phyloP scores from a whole-genome alignment of 2,113 vertebrate species.

The Marcusenius ussheri region DNA sequence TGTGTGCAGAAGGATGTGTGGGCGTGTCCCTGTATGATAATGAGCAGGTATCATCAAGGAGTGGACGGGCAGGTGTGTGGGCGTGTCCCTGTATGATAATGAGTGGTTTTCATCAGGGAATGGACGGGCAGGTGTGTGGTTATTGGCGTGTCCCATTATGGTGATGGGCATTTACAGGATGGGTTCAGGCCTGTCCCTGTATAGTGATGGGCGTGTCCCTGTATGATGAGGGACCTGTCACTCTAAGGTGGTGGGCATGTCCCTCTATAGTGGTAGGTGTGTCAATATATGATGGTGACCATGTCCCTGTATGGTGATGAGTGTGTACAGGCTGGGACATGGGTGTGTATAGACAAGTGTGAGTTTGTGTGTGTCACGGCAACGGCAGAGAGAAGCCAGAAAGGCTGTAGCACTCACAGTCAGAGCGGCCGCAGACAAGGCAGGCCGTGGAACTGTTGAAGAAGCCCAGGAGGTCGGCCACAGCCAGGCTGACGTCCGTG shows the following conservation, averaged over 20 bases:
- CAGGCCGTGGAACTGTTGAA: conserved; percentile 94
- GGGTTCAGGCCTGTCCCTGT: background rate
- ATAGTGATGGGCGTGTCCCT: background rate
- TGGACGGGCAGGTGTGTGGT: background rate
- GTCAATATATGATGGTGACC: background rate
- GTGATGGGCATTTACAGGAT: background rate
- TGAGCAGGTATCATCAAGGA: background rate
- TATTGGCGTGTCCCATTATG: background rate
- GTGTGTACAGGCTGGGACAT: background rate
- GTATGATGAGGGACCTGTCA: background rate
- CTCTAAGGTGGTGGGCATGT: background rate
- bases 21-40: background rate
- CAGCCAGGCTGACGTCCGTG: conserved; percentile 88
- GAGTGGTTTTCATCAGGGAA: background rate
- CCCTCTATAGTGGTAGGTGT: too few relatives aligned
- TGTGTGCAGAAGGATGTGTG: background rate
- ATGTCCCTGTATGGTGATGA: background rate
- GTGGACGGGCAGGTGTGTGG: background rate
- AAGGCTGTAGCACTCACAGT: conserved; percentile 71
- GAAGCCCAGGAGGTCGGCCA: conserved; percentile 88
- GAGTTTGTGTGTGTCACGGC: conserved; percentile 1
- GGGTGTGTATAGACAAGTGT: background rate
- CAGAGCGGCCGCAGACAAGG: conserved; percentile 95
- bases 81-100: background rate
- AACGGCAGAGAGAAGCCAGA: background rate